Evolutionary conservation across 2,888 invertebrate species (phyloP).

Genomic region (Antitype chi): DNA sequence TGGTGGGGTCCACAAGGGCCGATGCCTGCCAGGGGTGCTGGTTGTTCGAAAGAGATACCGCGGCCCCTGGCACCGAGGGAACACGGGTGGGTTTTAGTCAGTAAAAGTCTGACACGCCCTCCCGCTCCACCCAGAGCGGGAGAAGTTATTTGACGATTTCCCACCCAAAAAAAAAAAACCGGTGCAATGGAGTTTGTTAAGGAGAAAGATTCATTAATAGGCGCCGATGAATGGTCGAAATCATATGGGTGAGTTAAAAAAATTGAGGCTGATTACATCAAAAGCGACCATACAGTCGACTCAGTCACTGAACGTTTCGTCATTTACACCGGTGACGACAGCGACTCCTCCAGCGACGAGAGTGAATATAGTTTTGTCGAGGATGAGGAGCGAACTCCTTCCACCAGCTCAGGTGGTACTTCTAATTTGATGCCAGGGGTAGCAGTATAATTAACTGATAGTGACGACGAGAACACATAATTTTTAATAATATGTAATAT

Average conservation of each 20-base stretch:
- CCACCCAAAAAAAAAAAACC: no score
- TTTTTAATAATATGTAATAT: background rate
- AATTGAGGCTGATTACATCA: background rate
- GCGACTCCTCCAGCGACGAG: background rate
- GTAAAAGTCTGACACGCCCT: no score
- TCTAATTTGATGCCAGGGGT: background rate
- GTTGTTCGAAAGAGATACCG: no score
- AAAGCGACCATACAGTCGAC: background rate
- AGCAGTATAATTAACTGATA: background rate
- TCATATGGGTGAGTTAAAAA: background rate
- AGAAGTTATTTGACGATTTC: no score
- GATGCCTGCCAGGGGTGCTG: no score
- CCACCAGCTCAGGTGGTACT: slow-evolving; percentile 3
- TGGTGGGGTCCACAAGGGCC: no score
- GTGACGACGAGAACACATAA: background rate
- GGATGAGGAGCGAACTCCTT: background rate
- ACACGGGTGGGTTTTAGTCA: no score
- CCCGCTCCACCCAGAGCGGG: no score
- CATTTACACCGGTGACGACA: background rate
- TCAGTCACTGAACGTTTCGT: background rate
- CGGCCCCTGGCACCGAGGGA: no score
- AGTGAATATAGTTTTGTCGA: background rate
- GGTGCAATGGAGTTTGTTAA: background rate
- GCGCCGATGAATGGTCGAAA: background rate
- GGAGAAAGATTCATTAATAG: background rate